These are phyloP conservation scores for Triops longicaudatus DNA, from an alignment of 1,140 invertebrate genomes.

Conservation along the genomic window DNA sequence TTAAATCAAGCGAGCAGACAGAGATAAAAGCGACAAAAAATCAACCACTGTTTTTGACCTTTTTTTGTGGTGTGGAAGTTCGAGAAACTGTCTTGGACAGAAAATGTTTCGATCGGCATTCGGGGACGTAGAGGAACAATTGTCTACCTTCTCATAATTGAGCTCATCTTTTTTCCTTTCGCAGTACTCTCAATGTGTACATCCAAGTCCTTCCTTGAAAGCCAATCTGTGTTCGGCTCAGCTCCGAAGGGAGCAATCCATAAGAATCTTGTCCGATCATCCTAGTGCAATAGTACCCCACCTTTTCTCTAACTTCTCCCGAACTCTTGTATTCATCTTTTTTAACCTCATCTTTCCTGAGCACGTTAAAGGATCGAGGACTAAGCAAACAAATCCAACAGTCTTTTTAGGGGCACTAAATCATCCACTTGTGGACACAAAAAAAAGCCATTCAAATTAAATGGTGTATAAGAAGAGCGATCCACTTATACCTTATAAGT, in stretches of 20 bases:
- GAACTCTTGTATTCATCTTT: background rate
- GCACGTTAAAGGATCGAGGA: too few relatives aligned
- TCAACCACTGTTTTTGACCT: background rate
- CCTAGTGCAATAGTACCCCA: background rate
- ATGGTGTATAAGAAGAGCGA: too few relatives aligned
- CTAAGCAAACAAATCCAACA: too few relatives aligned
- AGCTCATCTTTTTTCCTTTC: background rate
- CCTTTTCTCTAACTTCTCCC: background rate
- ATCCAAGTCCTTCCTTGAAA: background rate
- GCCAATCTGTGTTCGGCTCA: background rate
- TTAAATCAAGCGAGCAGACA: constrained; percentile 8
- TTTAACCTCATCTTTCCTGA: too few relatives aligned
- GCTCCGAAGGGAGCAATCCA: constrained; percentile 6
- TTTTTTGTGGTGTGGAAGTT: too few relatives aligned
- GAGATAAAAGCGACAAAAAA: background rate
- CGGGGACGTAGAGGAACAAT: background rate
- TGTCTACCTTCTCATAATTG: constrained; percentile 8
- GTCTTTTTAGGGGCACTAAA: too few relatives aligned
- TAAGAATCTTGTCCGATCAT: background rate
- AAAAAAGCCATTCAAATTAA: too few relatives aligned
- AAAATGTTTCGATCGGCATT: background rate
- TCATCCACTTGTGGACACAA: too few relatives aligned
- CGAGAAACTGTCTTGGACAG: background rate
- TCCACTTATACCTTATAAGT: too few relatives aligned
- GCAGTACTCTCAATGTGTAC: background rate